These are phyloP conservation scores for Paramuricea clavata DNA, from an alignment of 92 coral and sea anemone species.

Conservation along the genomic window DNA sequence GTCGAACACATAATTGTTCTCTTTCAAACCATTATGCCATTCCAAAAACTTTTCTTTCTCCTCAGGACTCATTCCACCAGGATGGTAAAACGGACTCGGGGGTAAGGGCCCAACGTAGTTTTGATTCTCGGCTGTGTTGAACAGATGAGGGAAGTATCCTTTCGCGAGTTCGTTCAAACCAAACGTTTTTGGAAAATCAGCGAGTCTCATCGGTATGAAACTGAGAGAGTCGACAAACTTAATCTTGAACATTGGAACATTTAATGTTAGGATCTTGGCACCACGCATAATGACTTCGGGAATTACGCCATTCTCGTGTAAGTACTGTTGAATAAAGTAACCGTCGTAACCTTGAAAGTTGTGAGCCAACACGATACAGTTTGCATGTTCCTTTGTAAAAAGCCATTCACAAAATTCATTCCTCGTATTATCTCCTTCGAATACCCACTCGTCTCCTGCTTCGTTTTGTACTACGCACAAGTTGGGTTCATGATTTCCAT, in stretches of 20 bases:
- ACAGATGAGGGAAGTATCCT: conserved; percentile 65
- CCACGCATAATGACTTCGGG: conserved; percentile 59
- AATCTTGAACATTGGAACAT: conserved; percentile 3
- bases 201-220: conserved; percentile 25
- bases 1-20: not conserved
- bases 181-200: conserved; percentile 31
- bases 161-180: conserved; percentile 56
- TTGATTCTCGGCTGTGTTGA: conserved; percentile 45
- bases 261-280: conserved; percentile 55
- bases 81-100: not conserved
- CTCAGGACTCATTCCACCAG: not conserved
- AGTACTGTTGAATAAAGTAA: conserved; percentile 26
- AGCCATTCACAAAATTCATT: no score
- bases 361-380: no score
- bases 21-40: not conserved
- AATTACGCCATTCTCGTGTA: conserved; percentile 38
- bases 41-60: conserved; percentile 20
- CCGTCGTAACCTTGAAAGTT: not conserved
- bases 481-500: conserved; percentile 50
- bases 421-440: conserved; percentile 11
- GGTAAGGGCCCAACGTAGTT: conserved; percentile 6
- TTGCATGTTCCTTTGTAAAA: no score
- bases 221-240: conserved; percentile 57
- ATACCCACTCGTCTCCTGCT: conserved; percentile 45
- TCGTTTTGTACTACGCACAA: conserved; percentile 42